Evolutionary conservation across 2,113 vertebrate species (phyloP).

Genomic region (Nannospalax galili): DNA sequence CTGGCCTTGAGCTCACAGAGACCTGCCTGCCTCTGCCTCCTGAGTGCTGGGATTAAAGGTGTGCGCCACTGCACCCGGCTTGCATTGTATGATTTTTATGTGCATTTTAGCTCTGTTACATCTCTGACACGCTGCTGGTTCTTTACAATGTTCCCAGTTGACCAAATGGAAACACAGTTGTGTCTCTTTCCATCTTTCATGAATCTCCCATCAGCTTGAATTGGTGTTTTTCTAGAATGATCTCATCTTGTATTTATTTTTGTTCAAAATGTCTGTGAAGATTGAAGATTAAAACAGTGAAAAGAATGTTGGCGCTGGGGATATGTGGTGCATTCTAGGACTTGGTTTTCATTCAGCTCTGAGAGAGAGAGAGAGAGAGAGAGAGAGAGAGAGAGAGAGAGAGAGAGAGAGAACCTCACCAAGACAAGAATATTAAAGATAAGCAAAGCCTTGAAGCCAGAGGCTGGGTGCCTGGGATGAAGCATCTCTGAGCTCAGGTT

Average conservation of each 20-base stretch:
- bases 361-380: neutral
- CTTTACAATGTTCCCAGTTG: neutral
- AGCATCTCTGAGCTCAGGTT: neutral
- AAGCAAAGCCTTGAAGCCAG: too few relatives aligned
- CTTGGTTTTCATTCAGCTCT: neutral
- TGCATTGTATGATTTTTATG: neutral
- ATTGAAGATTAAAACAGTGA: too few relatives aligned
- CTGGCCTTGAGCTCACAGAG: too few relatives aligned
- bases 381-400: neutral
- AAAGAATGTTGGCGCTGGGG: neutral
- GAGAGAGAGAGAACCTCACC: too few relatives aligned
- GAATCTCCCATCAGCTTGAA: neutral
- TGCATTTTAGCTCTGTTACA: neutral
- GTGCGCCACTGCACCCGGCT: too few relatives aligned
- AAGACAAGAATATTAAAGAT: neutral
- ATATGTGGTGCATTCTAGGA: neutral
- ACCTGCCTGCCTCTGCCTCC: too few relatives aligned
- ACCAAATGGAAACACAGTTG: neutral
- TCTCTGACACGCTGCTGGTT: neutral
- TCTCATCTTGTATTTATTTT: neutral
- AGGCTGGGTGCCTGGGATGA: neutral
- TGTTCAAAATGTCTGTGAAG: conserved; percentile 3
- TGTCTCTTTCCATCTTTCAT: neutral
- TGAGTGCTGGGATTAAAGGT: too few relatives aligned
- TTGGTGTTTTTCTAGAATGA: neutral